Conservation (phyloP, 2,797 vertebrate genomes). For the Alexandromys oeconomus region DNA sequence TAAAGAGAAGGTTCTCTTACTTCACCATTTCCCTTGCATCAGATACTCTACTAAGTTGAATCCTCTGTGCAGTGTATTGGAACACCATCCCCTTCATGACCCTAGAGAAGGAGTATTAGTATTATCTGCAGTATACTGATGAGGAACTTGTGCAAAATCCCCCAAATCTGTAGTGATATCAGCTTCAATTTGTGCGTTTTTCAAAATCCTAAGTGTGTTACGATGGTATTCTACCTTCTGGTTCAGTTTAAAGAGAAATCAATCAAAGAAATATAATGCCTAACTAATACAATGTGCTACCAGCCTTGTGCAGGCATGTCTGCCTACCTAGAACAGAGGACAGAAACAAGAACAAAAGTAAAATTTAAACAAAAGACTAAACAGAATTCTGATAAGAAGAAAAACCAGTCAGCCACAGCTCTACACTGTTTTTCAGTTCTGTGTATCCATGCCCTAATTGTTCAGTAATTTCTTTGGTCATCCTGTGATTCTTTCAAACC, state of each 20-base stretch:
- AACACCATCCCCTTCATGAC: too few relatives aligned
- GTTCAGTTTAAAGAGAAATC: background rate
- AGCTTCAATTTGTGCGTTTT: background rate
- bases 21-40: background rate
- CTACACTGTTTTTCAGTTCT: background rate
- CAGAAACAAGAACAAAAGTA: background rate
- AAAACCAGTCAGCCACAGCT: background rate
- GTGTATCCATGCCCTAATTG: conserved; percentile 8
- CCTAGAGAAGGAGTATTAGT: background rate
- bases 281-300: background rate
- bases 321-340: background rate
- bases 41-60: background rate
- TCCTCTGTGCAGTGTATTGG: background rate
- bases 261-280: background rate
- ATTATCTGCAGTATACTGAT: background rate
- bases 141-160: background rate
- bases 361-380: conserved; percentile 40
- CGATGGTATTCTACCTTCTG: background rate
- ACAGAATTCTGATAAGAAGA: conserved; percentile 36
- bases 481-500: conserved; percentile 58
- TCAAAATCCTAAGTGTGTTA: background rate
- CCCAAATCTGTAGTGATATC: background rate
- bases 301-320: background rate
- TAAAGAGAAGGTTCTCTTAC: background rate
- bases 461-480: conserved; percentile 58